phyloP scores from a whole-genome alignment of 2,888 invertebrate genomes.

The Thymelicus acteon region DNA sequence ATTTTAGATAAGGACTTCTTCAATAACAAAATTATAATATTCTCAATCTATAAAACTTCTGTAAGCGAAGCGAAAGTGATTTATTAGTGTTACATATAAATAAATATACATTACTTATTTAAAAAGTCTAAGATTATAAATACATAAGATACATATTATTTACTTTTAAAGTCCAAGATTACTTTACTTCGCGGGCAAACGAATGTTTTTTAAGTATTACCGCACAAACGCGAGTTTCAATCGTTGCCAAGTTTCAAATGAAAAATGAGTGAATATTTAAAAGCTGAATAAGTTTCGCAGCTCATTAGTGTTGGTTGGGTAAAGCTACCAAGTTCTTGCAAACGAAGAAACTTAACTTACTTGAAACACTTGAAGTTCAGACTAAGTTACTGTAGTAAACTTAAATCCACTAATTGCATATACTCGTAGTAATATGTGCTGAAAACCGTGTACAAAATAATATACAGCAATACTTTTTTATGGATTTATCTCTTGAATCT shows the following conservation, averaged over 20 bases:
- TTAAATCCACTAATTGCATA: not conserved
- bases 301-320: conserved; percentile 45
- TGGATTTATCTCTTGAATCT: too few species aligned
- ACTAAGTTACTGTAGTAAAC: not conserved
- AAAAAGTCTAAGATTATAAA: not conserved
- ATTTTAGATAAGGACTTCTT: too few species aligned
- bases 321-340: conserved; percentile 38
- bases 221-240: conserved; percentile 22
- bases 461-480: too few species aligned
- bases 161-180: not conserved
- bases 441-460: too few species aligned
- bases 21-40: too few species aligned
- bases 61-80: not conserved
- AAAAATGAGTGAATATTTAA: conserved; percentile 37
- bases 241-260: conserved; percentile 30
- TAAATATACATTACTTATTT: too few species aligned
- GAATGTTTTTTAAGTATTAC: conserved; percentile 6
- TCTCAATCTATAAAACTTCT: not conserved
- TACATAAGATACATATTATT: too few species aligned
- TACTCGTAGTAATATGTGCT: not conserved
- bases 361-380: conserved; percentile 4
- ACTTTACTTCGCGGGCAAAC: conserved; percentile 1
- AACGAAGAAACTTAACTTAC: conserved; percentile 30
- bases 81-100: too few species aligned
- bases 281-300: conserved; percentile 41